These are phyloP conservation scores for Drosophila mercatorum DNA, from an alignment of 2,888 invertebrate genomes.

Conservation along the genomic window DNA sequence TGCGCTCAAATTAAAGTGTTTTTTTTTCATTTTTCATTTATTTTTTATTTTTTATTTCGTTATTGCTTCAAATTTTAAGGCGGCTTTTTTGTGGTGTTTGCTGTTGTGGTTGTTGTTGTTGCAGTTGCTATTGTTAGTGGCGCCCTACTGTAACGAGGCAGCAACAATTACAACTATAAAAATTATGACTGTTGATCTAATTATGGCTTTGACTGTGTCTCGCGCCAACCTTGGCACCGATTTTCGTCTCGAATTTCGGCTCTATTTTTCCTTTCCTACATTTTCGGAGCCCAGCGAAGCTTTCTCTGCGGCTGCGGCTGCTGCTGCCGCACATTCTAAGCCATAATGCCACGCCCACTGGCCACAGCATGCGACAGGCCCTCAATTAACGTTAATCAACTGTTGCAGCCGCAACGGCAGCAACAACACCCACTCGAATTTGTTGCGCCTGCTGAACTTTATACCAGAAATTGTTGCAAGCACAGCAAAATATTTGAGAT, in stretches of 20 bases:
- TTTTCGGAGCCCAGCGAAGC: slow-evolving; percentile 7
- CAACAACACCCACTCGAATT: slow-evolving; percentile 7
- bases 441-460: slow-evolving; percentile 22
- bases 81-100: slow-evolving; percentile 42
- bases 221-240: slow-evolving; percentile 72
- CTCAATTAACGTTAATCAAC: slow-evolving; percentile 42
- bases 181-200: slow-evolving; percentile 79
- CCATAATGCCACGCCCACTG: slow-evolving; percentile 25
- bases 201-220: slow-evolving; percentile 64
- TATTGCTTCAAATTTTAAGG: slow-evolving; percentile 55
- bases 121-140: slow-evolving; percentile 32
- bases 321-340: slow-evolving; percentile 32
- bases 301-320: slow-evolving; percentile 19
- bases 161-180: slow-evolving; percentile 60
- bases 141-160: slow-evolving; percentile 55
- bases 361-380: slow-evolving; percentile 11
- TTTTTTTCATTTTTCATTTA: slow-evolving; percentile 20
- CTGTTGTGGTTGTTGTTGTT: slow-evolving; percentile 28
- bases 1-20: slow-evolving; percentile 71
- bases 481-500: slow-evolving; percentile 56
- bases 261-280: slow-evolving; percentile 10
- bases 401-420: slow-evolving; percentile 13
- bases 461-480: slow-evolving; percentile 19
- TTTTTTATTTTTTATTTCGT: slow-evolving; percentile 31
- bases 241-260: slow-evolving; percentile 32